These are phyloP conservation scores for Philantomba maxwellii DNA, from an alignment of 2,113 vertebrate genomes.

Conservation along the genomic window DNA sequence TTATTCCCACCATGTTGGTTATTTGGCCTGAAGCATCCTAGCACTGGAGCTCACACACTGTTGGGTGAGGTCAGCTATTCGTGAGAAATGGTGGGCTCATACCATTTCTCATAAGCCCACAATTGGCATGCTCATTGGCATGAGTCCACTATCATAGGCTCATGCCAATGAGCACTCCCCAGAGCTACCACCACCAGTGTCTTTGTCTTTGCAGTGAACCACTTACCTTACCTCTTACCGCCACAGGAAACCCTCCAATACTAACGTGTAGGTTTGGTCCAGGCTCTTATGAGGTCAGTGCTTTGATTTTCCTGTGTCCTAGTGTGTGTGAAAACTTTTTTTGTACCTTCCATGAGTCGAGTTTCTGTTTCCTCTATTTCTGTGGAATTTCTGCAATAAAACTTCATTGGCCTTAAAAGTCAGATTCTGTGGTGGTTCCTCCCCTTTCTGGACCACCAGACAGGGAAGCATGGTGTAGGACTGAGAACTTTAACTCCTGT, in stretches of 20 bases:
- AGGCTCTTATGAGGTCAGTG: not conserved
- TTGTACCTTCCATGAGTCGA: not conserved
- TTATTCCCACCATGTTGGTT: not conserved
- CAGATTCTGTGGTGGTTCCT: not conserved
- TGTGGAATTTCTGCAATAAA: not conserved
- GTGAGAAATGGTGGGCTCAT: not conserved
- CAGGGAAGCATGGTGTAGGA: not conserved
- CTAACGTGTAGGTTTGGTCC: not conserved
- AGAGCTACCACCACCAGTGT: not conserved
- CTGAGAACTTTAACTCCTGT: not conserved
- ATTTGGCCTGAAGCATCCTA: not conserved
- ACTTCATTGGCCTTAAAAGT: not conserved
- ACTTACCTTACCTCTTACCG: not conserved
- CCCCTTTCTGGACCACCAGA: not conserved
- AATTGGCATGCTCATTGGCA: not conserved
- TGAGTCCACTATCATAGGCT: not conserved
- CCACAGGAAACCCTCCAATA: not conserved
- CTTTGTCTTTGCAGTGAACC: not conserved
- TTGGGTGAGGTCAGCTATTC: not conserved
- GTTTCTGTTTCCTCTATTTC: not conserved
- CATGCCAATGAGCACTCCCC: not conserved
- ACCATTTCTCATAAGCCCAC: not conserved
- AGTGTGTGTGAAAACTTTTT: not conserved
- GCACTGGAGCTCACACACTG: not conserved
- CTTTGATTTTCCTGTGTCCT: not conserved